A percentile compares a stretch with the other conserved stretches of the same genome.
Evolutionary conservation across 2,113 vertebrate species (phyloP).

Genomic region (Ageneiosus marmoratus): DNA sequence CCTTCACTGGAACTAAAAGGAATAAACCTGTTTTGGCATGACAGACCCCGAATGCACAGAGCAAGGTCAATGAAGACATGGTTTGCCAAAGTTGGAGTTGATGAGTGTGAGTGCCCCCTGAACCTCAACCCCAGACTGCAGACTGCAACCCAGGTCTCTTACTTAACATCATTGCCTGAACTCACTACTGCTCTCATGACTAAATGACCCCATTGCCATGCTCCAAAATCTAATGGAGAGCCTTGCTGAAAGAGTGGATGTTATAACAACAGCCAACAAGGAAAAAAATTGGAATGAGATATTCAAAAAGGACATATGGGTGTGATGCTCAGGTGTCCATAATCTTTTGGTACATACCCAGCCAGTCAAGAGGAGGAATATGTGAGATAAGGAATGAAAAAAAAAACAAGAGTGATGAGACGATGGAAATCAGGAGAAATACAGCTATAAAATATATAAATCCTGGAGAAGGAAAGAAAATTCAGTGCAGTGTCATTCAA

Average conservation of each 20-base stretch:
- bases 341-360: background rate
- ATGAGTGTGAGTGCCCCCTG: background rate
- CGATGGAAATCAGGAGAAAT: background rate
- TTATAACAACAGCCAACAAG: background rate
- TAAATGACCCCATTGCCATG: background rate
- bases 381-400: background rate
- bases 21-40: no score
- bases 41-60: background rate
- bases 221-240: background rate
- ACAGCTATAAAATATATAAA: slow-evolving; percentile 12
- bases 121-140: background rate
- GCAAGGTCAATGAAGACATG: background rate
- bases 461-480: slow-evolving; percentile 43
- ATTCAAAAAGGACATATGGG: background rate
- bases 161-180: background rate
- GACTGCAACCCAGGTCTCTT: background rate
- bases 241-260: background rate
- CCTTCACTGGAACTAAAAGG: no score
- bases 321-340: background rate
- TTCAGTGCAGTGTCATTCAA: slow-evolving; percentile 49
- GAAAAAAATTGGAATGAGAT: background rate
- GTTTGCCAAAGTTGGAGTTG: background rate
- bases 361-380: background rate
- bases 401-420: background rate
- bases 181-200: background rate